Evolutionary conservation across 1,140 invertebrate species (phyloP).

Genomic region (Planococcus citri): DNA sequence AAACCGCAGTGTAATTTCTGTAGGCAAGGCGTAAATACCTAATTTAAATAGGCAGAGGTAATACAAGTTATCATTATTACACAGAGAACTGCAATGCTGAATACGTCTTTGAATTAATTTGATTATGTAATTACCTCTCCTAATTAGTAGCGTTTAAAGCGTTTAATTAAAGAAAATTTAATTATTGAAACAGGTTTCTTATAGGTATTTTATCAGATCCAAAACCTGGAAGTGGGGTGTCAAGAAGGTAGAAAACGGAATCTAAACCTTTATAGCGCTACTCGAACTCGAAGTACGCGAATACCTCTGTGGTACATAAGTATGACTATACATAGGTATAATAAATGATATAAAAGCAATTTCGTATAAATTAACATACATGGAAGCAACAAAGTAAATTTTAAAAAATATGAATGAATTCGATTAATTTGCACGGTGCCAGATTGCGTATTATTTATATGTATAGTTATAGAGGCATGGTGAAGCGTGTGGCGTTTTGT

Average conservation of each 20-base stretch:
- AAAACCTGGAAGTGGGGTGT: not conserved
- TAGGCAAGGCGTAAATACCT: not conserved
- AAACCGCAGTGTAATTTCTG: not conserved
- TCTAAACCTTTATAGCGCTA: too few species aligned
- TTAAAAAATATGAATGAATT: not conserved
- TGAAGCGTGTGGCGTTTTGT: too few species aligned
- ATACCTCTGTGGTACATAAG: not conserved
- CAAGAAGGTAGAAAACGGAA: too few species aligned
- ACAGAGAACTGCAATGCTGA: not conserved
- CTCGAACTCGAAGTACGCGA: not conserved
- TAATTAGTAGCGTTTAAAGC: not conserved
- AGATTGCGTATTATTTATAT: too few species aligned
- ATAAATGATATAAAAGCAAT: not conserved
- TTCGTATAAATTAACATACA: not conserved
- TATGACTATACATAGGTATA: not conserved
- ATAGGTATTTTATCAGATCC: not conserved
- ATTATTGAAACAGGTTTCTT: not conserved
- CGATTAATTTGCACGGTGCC: too few species aligned
- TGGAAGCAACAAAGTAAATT: not conserved
- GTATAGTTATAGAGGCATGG: too few species aligned
- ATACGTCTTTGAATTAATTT: not conserved
- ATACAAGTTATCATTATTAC: not conserved
- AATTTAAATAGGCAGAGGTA: not conserved
- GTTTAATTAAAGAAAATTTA: conserved; percentile 8
- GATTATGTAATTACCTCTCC: not conserved